These are phyloP conservation scores for Myoxocephalus aenaeus DNA, from an alignment of 2,797 vertebrate genomes.

Conservation along the genomic window DNA sequence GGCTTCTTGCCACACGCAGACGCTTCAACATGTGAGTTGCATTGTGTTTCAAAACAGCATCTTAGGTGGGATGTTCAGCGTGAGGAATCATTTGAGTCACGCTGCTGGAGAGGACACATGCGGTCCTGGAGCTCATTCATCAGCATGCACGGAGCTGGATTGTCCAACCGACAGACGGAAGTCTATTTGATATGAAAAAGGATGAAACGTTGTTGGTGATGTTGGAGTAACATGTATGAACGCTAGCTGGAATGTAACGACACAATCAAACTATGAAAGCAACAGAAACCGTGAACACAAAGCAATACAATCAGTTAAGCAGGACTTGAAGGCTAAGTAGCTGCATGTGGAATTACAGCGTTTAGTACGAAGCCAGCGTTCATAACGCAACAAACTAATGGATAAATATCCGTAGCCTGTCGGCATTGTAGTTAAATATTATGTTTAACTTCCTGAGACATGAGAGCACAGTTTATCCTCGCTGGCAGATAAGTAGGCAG, in stretches of 20 bases:
- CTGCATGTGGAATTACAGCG: slow-evolving; percentile 6
- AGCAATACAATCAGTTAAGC: slow-evolving; percentile 21
- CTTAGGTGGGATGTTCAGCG: neutral
- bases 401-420: neutral
- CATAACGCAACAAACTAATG: slow-evolving; percentile 9
- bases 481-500: no score
- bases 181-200: slow-evolving; percentile 5
- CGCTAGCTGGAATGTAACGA: neutral
- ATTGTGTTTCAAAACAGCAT: slow-evolving; percentile 40
- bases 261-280: slow-evolving; percentile 8
- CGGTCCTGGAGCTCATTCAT: neutral
- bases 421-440: neutral
- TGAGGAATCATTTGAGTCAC: neutral
- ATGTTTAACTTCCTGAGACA: slow-evolving; percentile 3
- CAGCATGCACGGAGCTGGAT: neutral
- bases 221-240: neutral
- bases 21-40: slow-evolving; percentile 33
- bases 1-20: slow-evolving; percentile 26
- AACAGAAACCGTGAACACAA: slow-evolving; percentile 19
- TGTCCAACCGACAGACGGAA: slow-evolving; percentile 1
- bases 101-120: neutral
- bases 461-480: neutral
- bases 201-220: slow-evolving; percentile 5
- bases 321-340: slow-evolving; percentile 15
- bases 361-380: neutral